A percentile compares a stretch with the other conserved stretches of the same genome.
Conservation (phyloP, 2,113 vertebrate species). For the Nansenia antarctica region DNA sequence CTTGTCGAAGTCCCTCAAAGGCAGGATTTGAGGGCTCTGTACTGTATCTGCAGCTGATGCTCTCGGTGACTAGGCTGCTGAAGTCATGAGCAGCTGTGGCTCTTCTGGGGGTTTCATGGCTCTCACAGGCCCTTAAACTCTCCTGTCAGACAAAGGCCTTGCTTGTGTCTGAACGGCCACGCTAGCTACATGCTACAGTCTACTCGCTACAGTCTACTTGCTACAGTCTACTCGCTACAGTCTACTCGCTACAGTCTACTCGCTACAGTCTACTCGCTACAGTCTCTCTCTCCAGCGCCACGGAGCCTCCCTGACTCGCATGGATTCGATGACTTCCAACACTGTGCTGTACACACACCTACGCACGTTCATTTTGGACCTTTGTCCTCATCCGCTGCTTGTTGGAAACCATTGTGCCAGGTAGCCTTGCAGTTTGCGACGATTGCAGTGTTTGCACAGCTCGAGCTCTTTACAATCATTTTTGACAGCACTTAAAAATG, state of each 20-base stretch:
- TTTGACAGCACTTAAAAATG: no score
- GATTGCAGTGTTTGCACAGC: not conserved
- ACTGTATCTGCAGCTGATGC: conserved; percentile 18
- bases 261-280: not conserved
- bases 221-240: not conserved
- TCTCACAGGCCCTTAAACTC: not conserved
- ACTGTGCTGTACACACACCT: no score
- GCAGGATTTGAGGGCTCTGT: not conserved
- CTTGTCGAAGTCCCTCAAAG: conserved; percentile 12
- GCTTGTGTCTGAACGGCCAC: conserved; percentile 2
- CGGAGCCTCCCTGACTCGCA: not conserved
- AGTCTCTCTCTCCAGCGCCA: not conserved
- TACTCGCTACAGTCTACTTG: not conserved
- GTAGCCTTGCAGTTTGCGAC: not conserved
- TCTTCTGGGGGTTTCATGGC: conserved; percentile 10
- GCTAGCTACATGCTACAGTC: no score
- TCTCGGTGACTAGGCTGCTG: conserved; percentile 5
- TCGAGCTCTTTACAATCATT: no score
- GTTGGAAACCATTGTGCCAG: not conserved
- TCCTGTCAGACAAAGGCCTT: conserved; percentile 2
- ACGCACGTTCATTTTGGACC: not conserved
- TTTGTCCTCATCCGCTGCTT: not conserved
- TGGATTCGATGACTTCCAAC: not conserved
- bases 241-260: not conserved
- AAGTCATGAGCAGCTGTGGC: conserved; percentile 36